Evolutionary conservation across 2,888 invertebrate species (phyloP).

Genomic region (Drosophila incognita): DNA sequence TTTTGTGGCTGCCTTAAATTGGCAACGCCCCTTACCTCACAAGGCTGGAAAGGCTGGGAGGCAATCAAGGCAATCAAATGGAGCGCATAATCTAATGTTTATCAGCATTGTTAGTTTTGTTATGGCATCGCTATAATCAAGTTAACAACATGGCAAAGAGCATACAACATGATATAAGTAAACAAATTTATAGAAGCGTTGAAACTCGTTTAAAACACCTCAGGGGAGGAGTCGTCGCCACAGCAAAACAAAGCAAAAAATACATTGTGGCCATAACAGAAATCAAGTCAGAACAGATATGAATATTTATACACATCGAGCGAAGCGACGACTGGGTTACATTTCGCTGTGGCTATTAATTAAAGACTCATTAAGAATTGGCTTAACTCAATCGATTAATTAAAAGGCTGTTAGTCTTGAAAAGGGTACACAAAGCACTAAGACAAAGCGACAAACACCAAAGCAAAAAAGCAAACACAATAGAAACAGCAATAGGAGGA

Average conservation of each 20-base stretch:
- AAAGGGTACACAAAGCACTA: slow-evolving; percentile 37
- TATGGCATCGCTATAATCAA: slow-evolving; percentile 50
- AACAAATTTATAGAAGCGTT: slow-evolving; percentile 58
- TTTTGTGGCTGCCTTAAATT: slow-evolving; percentile 3
- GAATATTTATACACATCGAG: slow-evolving; percentile 47
- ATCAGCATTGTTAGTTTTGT: slow-evolving; percentile 45
- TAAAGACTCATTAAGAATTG: slow-evolving; percentile 81
- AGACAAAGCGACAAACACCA: slow-evolving; percentile 8
- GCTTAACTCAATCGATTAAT: slow-evolving; percentile 72
- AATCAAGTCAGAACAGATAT: slow-evolving; percentile 70
- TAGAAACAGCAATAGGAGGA: slow-evolving; percentile 7
- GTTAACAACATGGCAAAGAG: slow-evolving; percentile 41
- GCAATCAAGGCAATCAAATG: slow-evolving; percentile 4
- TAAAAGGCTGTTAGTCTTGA: slow-evolving; percentile 68
- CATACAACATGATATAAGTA: slow-evolving; percentile 33
- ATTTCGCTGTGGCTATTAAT: slow-evolving; percentile 74
- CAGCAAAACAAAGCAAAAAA: slow-evolving; percentile 21
- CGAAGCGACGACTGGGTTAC: slow-evolving; percentile 44
- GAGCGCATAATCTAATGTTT: slow-evolving; percentile 34
- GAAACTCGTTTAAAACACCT: slow-evolving; percentile 76
- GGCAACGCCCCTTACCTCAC: slow-evolving; percentile 34
- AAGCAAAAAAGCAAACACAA: slow-evolving; percentile 21
- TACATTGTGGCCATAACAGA: slow-evolving; percentile 48
- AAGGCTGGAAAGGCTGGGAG: not conserved
- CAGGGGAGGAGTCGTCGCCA: slow-evolving; percentile 69